Evolutionary conservation across 2,888 invertebrate genomes (phyloP), one percentile per base, ranked within the genome.

Genomic region (Tethea ocularis): DNA sequence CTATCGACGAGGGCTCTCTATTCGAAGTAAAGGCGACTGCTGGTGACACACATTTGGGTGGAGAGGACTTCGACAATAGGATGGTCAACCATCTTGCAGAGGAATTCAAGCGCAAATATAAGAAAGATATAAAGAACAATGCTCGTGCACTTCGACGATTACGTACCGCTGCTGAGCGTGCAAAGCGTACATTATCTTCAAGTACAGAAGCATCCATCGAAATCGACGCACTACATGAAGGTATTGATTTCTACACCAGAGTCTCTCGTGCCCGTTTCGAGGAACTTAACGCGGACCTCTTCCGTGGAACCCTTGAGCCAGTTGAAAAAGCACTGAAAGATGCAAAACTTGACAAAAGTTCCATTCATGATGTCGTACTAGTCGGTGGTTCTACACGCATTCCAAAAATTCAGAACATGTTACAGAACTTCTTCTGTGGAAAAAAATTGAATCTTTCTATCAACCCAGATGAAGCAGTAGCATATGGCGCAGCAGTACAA

Each of bases 341-440:
- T 77, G 97, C 97, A 0, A 96, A 97, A 78, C 88, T 97, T 85
- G 96, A 96, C 86, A 97, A 97, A 80, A 91, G 93, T 57, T 91
- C 94, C 23, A 96, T 97, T 59, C 94, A 97, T 74, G 97, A 97
- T 69, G 95, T 97, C 5, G 97, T 97, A 0, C 91, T 97, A 13
- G 97, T 97, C 29, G 97, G 97, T 15, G 97, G 96, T 22, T 96
- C 96, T 0, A 97, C 96, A 0, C 94, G 96, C 57, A 97, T 97
- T 57, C 97, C 97, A 0, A 97, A 97, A 82, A 95, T 97, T 56
- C 97, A 97, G 81, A 95, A 88, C 67, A 93, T 97, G 81, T 87
- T 97, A 29, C 95, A 96, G 84, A 95, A 95, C 84, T 96, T 95
- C 91, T 97, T 97, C 93, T 94, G 94, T 69, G 96, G 96, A 29